A percentile compares a stretch with the other conserved stretches of the same genome.
Conservation (phyloP, 2,888 invertebrate species). For the Clepsis dumicolana region DNA sequence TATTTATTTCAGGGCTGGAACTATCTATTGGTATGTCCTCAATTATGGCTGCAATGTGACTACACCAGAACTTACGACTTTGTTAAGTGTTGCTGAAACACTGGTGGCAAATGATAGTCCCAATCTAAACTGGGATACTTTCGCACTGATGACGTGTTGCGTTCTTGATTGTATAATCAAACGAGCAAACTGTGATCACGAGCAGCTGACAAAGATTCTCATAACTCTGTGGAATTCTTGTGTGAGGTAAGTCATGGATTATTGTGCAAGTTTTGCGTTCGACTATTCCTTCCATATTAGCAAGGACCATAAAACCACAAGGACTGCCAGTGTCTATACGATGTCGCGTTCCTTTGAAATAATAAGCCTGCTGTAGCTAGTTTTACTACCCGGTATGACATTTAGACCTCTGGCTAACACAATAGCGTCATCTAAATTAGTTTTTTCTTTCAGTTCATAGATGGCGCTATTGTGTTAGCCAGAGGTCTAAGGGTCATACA, state of each 20-base stretch:
- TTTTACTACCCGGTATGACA: no score
- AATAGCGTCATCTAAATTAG: no score
- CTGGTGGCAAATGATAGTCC: conserved; percentile 57
- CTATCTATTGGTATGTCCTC: conserved; percentile 66
- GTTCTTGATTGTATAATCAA: conserved; percentile 53
- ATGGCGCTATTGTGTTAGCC: no score
- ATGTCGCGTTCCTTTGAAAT: no score
- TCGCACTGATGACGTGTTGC: conserved; percentile 59
- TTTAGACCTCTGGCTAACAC: no score
- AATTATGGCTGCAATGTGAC: conserved; percentile 59
- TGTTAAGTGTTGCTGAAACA: conserved; percentile 62
- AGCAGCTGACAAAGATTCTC: conserved; percentile 52
- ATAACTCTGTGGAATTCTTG: conserved; percentile 73
- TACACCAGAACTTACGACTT: conserved; percentile 56
- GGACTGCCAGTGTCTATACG: no score
- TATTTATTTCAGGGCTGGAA: conserved; percentile 69
- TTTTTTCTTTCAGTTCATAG: no score
- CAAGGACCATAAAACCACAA: no score
- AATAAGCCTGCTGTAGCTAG: no score
- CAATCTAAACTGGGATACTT: conserved; percentile 60
- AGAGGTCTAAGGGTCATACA: no score
- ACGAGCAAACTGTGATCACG: conserved; percentile 45
- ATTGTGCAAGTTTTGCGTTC: background rate
- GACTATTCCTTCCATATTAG: background rate
- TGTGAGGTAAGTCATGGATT: conserved; percentile 64